Evolutionary conservation across 2,113 vertebrate genomes (phyloP), one percentile per base, ranked within the genome.

Genomic region (Rhabdornis inornatus): DNA sequence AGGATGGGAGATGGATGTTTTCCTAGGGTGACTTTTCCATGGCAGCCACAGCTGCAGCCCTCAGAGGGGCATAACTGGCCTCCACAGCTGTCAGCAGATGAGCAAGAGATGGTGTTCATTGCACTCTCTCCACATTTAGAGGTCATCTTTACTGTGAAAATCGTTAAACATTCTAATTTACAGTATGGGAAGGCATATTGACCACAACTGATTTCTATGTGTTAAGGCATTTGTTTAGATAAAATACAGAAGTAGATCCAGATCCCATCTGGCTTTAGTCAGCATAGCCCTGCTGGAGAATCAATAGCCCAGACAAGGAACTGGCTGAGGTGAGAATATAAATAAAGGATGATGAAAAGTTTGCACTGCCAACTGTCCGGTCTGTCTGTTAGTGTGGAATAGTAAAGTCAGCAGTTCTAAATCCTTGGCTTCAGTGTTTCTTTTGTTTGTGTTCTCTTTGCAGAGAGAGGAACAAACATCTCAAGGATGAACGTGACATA

Each of bases 401-500:
- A 61, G 53, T 77, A 90, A 65, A 86, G n/a, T 44, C 50, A 82
- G 56, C 61, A 77, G 40, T 74, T 84, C 45, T 40, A 68, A 61
- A 79, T 55, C 80, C 21, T 71, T 88, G 66, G 35, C 24, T 44
- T 88, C 40, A 68, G 24, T 83, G 25, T 83, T 93, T 79, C 14
- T 75, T 85, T 81, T 87, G 53, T 69, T 95, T 75, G 25, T 83
- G 23, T 80, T 83, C 44, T 68, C 23, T 70, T 88, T 94, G 13
- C 95, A 99, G 99, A 97, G 99, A 99, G 97, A 99, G 99, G 97
- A 99, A 99, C 97, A 99, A 99, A 87, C 98, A 99, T 87, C 97
- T 99, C 74, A 98, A 97, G 93, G 99, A 99, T 74, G 99, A 99
- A 93, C 96, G 93, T 60, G 99, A 99, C 94, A 97, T 99, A 56